A percentile compares a stretch with the other conserved stretches of the same genome.
Evolutionary conservation across 2,797 vertebrate genomes (phyloP).

Genomic region (Coilia nasus): DNA sequence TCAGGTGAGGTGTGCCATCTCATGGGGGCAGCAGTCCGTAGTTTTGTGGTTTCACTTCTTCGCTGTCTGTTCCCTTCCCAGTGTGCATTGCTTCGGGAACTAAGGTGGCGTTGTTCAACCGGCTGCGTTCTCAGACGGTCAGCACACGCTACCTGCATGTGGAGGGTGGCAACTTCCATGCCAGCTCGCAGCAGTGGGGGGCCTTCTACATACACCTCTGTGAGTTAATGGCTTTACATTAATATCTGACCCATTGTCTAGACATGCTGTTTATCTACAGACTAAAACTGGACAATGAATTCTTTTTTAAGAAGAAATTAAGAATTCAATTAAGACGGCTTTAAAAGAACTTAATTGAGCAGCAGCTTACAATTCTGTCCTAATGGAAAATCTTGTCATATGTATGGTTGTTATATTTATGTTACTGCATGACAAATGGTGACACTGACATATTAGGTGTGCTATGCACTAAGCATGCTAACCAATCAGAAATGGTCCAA

Average conservation of each 20-base stretch:
- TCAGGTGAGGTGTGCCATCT: background rate
- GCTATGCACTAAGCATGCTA: no score
- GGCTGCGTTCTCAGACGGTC: slow-evolving; percentile 96
- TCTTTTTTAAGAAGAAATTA: no score
- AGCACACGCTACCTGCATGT: slow-evolving; percentile 98
- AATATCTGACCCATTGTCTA: background rate
- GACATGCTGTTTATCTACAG: no score
- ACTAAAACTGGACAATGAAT: no score
- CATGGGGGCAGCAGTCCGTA: background rate
- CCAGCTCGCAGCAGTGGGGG: slow-evolving; percentile 98
- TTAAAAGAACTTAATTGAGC: no score
- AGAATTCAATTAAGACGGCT: no score
- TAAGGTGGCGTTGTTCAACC: slow-evolving; percentile 98
- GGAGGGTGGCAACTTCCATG: slow-evolving; percentile 97
- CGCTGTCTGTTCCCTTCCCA: slow-evolving; percentile 59
- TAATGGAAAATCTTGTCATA: no score
- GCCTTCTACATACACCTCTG: slow-evolving; percentile 97
- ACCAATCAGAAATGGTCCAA: no score
- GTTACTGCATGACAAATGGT: no score
- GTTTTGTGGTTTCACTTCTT: background rate
- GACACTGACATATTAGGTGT: no score
- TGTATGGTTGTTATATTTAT: no score
- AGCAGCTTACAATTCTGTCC: no score
- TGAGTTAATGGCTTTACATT: slow-evolving; percentile 72
- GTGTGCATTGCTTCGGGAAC: slow-evolving; percentile 99